Evolutionary conservation across 1,140 invertebrate genomes (phyloP).

Genomic region (Zaprionus gabonicus): DNA sequence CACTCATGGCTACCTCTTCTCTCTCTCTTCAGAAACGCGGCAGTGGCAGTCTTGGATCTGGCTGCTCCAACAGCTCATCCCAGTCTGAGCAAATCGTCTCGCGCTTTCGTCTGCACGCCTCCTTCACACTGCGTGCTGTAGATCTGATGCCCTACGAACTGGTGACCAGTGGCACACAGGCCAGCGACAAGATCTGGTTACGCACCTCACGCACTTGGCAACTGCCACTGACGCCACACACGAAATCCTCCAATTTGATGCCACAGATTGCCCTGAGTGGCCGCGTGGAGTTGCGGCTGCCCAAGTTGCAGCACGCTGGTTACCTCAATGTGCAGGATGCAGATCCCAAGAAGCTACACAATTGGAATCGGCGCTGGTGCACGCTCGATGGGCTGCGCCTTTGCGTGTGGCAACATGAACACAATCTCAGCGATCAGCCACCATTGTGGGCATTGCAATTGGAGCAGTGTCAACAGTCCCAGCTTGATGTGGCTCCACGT

Average conservation of each 20-base stretch:
- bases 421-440: conserved; percentile 49
- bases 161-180: conserved; percentile 37
- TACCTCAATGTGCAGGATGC: conserved; percentile 75
- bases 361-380: conserved; percentile 82
- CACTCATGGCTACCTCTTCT: neutral
- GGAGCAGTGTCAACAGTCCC: conserved; percentile 13
- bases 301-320: conserved; percentile 55
- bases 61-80: conserved; percentile 42
- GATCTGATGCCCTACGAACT: conserved; percentile 67
- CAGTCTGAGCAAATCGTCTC: conserved; percentile 59
- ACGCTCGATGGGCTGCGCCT: conserved; percentile 60
- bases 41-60: conserved; percentile 50
- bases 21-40: conserved; percentile 45
- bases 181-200: conserved; percentile 60
- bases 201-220: conserved; percentile 58
- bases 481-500: conserved; percentile 52
- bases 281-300: conserved; percentile 64
- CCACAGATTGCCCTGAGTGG: conserved; percentile 61
- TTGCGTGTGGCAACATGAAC: conserved; percentile 64
- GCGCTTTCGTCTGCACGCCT: conserved; percentile 76
- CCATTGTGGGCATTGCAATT: conserved; percentile 54
- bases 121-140: conserved; percentile 52
- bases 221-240: conserved; percentile 53
- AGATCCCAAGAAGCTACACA: conserved; percentile 55
- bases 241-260: conserved; percentile 63